Conservation (phyloP, 2,113 vertebrate species). For the Petaurus breviceps region DNA sequence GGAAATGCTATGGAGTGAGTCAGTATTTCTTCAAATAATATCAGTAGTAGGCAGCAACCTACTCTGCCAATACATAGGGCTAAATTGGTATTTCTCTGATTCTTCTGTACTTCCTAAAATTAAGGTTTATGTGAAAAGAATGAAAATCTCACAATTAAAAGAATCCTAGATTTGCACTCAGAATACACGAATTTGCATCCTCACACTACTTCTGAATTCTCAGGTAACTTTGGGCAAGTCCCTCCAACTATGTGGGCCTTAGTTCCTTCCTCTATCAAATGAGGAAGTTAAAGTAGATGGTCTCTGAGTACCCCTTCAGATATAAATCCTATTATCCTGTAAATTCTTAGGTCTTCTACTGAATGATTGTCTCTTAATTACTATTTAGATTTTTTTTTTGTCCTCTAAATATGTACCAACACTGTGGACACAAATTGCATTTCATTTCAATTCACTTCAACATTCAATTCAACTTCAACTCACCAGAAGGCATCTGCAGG, state of each 20-base stretch:
- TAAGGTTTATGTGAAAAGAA: not conserved
- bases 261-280: not conserved
- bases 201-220: not conserved
- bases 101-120: not conserved
- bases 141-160: not conserved
- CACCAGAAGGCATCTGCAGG: not conserved
- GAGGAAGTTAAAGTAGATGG: not conserved
- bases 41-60: not conserved
- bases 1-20: not conserved
- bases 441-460: not conserved
- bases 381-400: not conserved
- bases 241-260: not conserved
- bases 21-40: not conserved
- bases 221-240: not conserved
- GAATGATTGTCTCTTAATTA: not conserved
- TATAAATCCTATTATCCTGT: not conserved
- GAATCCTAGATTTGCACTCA: not conserved
- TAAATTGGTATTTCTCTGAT: not conserved
- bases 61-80: not conserved
- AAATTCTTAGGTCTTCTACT: not conserved
- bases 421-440: not conserved
- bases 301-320: not conserved
- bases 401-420: not conserved
- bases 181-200: not conserved
- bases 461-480: too few species aligned